Evolutionary conservation across 2,113 vertebrate species (phyloP).

Genomic region (Antigone vipio): DNA sequence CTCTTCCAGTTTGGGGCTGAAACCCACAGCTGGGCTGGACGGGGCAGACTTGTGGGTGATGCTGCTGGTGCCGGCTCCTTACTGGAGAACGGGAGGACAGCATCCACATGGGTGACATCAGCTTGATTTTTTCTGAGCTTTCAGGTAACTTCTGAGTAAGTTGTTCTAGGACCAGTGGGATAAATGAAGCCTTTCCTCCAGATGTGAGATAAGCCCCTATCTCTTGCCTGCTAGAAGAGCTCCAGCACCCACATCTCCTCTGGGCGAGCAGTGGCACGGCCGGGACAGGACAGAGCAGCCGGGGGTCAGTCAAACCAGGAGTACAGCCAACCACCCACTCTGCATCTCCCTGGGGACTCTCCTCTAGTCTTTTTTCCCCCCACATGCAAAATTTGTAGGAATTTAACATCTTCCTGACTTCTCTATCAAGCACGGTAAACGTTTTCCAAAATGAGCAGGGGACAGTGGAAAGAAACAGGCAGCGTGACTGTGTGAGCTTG

Average conservation of each 20-base stretch:
- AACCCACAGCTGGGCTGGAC: not conserved
- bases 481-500: rapidly evolving
- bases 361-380: not conserved
- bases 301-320: not conserved
- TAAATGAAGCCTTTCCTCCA: not conserved
- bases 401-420: not conserved
- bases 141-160: not conserved
- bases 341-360: rapidly evolving
- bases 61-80: not conserved
- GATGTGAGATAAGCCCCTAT: not conserved
- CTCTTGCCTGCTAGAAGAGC: not conserved
- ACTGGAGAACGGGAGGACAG: not conserved
- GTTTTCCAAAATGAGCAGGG: not conserved
- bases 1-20: not conserved
- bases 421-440: not conserved
- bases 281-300: rapidly evolving
- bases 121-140: not conserved
- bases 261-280: not conserved
- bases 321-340: not conserved
- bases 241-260: not conserved
- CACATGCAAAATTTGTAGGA: not conserved
- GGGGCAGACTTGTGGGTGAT: no score
- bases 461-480: not conserved
- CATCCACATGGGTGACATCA: not conserved
- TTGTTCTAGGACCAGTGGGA: not conserved